Evolutionary conservation across 2,888 invertebrate species (phyloP).

Genomic region (Pristionchus fissidentatus): DNA sequence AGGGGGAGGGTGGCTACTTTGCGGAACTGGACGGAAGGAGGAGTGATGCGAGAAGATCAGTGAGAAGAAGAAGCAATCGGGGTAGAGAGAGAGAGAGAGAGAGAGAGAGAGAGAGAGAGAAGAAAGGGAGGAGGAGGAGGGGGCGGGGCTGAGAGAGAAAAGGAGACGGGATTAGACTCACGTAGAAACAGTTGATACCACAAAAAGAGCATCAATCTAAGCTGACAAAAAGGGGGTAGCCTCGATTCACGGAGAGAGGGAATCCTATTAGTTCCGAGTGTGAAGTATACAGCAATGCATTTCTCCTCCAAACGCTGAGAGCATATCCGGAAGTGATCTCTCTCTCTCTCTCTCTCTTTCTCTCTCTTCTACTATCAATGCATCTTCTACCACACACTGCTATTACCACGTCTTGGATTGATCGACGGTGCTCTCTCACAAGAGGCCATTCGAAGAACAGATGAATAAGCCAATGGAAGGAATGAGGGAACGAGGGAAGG

Average conservation of each 20-base stretch:
- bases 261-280: too few species aligned
- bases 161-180: slow-evolving; percentile 27
- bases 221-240: too few species aligned
- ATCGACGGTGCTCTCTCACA: too few species aligned
- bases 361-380: background rate
- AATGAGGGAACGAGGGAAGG: too few species aligned
- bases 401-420: background rate
- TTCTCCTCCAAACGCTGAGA: background rate
- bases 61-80: background rate
- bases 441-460: too few species aligned
- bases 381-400: background rate
- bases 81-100: background rate
- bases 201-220: background rate
- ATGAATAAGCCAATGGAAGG: too few species aligned
- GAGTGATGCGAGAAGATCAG: slow-evolving; percentile 36
- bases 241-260: too few species aligned
- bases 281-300: too few species aligned
- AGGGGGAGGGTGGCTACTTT: too few species aligned
- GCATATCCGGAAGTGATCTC: background rate
- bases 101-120: slow-evolving; percentile 5
- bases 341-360: slow-evolving; percentile 20
- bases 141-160: slow-evolving; percentile 6
- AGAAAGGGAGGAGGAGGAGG: background rate
- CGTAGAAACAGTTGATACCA: slow-evolving; percentile 16
- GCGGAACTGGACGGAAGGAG: slow-evolving; percentile 18